These are phyloP conservation scores for Trematocara stigmaticum DNA, from an alignment of 2,113 vertebrate species.

Conservation along the genomic window DNA sequence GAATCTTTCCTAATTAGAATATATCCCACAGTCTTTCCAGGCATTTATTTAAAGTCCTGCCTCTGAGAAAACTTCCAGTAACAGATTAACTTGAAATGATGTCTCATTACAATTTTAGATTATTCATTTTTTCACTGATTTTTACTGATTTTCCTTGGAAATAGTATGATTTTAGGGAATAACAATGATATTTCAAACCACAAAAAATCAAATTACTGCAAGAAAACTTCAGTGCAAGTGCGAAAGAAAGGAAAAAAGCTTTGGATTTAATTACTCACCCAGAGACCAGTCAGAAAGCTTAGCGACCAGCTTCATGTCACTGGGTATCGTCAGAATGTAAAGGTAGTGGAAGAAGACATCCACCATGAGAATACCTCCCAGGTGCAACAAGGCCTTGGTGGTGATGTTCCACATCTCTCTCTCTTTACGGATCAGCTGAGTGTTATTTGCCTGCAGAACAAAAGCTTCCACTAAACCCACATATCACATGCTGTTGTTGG, in stretches of 20 bases:
- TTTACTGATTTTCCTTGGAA: background rate
- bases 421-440: constrained; percentile 78
- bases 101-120: background rate
- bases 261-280: constrained; percentile 72
- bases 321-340: constrained; percentile 95
- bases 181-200: background rate
- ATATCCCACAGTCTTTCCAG: background rate
- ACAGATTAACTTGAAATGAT: background rate
- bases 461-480: background rate
- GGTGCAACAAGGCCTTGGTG: constrained; percentile 77
- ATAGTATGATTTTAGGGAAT: background rate
- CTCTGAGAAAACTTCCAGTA: background rate
- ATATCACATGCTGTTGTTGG: accelerated
- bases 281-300: constrained; percentile 89
- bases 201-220: background rate
- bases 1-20: background rate
- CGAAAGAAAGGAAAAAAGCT: background rate
- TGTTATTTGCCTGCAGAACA: constrained; percentile 76
- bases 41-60: background rate
- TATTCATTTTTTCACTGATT: background rate
- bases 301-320: constrained; percentile 83
- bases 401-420: constrained; percentile 87
- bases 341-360: constrained; percentile 95
- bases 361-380: constrained; percentile 77
- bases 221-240: background rate